Conservation (phyloP, 2,888 invertebrate genomes). For the Oxycera nigricornis region DNA sequence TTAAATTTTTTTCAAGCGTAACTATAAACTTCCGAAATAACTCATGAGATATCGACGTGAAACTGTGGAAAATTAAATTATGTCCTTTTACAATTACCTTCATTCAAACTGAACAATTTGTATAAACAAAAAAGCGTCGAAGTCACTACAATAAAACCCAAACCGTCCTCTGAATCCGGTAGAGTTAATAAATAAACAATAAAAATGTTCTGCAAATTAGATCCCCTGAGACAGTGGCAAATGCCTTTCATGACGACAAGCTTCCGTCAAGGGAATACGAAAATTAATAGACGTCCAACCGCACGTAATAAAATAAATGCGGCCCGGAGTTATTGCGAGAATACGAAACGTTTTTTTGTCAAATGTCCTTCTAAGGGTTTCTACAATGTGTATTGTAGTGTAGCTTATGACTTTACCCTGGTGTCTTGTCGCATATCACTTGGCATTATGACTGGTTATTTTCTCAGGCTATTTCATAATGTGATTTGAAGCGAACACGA, state of each 20-base stretch:
- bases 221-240: constrained; percentile 20
- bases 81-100: too few species aligned
- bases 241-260: background rate
- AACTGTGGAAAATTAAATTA: too few species aligned
- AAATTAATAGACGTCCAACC: constrained; percentile 36
- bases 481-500: too few species aligned
- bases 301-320: constrained; percentile 30
- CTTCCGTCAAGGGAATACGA: constrained; percentile 20
- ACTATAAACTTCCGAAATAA: too few species aligned
- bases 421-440: background rate
- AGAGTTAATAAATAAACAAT: constrained; percentile 11
- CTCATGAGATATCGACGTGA: too few species aligned
- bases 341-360: background rate
- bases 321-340: background rate
- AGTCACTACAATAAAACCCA: too few species aligned
- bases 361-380: background rate
- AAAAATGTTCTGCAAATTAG: constrained; percentile 33
- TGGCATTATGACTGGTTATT: background rate
- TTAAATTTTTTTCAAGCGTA: too few species aligned
- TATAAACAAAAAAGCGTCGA: too few species aligned
- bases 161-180: background rate
- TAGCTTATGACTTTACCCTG: background rate
- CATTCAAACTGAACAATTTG: too few species aligned
- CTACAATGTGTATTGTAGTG: background rate
- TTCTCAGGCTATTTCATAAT: background rate